phyloP scores from a whole-genome alignment of 92 coral and sea anemone genomes.

The Siderastrea radians region DNA sequence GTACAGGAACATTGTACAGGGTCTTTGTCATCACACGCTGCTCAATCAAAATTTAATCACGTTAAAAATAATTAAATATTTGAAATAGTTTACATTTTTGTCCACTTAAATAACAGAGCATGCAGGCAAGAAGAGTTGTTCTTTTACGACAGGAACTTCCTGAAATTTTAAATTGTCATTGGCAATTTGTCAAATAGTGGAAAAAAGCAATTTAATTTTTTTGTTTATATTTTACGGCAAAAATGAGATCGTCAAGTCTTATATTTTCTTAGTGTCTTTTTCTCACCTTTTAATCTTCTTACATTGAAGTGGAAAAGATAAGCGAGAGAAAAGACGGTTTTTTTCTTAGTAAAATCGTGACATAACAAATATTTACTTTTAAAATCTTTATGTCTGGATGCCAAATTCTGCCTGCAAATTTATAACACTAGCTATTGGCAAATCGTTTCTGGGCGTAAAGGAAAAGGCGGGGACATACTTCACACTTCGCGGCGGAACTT shows the following conservation, averaged over 20 bases:
- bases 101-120: background rate
- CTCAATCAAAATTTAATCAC: background rate
- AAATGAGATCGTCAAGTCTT: background rate
- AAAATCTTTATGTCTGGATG: background rate
- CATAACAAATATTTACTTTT: background rate
- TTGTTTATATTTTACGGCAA: constrained; percentile 8
- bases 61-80: background rate
- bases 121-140: background rate
- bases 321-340: background rate
- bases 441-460: constrained; percentile 58
- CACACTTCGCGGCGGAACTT: constrained; percentile 31
- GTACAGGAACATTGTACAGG: background rate
- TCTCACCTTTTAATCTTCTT: constrained; percentile 15
- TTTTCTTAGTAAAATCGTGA: background rate
- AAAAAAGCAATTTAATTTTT: background rate
- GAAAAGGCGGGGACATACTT: constrained; percentile 73
- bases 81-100: constrained; percentile 7
- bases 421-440: background rate
- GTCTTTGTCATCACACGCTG: background rate
- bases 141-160: background rate
- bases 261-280: constrained; percentile 1
- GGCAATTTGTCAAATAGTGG: background rate
- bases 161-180: background rate
- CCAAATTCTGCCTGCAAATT: background rate
- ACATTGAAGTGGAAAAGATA: constrained; percentile 31